phyloP scores from a whole-genome alignment of 2,888 invertebrate species.

The Chymomyza procnemis region DNA sequence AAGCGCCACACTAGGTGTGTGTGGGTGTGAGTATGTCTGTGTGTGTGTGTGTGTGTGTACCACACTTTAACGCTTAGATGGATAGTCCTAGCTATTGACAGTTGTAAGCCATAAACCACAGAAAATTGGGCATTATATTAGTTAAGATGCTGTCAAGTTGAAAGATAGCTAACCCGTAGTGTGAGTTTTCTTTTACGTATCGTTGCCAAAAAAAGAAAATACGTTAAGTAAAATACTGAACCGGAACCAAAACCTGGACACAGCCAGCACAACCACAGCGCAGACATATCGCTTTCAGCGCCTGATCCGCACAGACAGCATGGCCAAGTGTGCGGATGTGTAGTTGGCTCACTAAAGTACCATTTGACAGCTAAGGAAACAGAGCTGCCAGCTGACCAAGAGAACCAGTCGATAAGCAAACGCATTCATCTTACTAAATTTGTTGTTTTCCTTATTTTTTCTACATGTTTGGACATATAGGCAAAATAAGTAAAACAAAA shows the following conservation, averaged over 20 bases:
- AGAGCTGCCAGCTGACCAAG: conserved; percentile 34
- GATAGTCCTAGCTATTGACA: conserved; percentile 66
- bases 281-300: conserved; percentile 52
- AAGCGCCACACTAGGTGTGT: conserved; percentile 22
- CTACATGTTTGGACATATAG: conserved; percentile 10
- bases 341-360: conserved; percentile 40
- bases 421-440: conserved; percentile 63
- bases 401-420: conserved; percentile 66
- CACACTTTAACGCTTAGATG: conserved; percentile 44
- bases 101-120: conserved; percentile 76
- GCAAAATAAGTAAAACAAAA: conserved; percentile 45
- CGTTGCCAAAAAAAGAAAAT: conserved; percentile 19
- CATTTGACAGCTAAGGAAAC: conserved; percentile 62
- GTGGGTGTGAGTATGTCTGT: background rate
- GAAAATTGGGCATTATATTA: conserved; percentile 75
- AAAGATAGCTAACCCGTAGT: conserved; percentile 44
- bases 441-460: background rate
- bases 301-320: conserved; percentile 23
- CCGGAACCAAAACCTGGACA: conserved; percentile 10
- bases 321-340: conserved; percentile 9
- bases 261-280: conserved; percentile 13
- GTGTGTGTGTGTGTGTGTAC: background rate
- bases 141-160: conserved; percentile 75
- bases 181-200: background rate
- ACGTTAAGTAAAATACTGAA: background rate